phyloP scores from a whole-genome alignment of 2,113 vertebrate genomes.

The Dunckerocampus dactyliophorus region DNA sequence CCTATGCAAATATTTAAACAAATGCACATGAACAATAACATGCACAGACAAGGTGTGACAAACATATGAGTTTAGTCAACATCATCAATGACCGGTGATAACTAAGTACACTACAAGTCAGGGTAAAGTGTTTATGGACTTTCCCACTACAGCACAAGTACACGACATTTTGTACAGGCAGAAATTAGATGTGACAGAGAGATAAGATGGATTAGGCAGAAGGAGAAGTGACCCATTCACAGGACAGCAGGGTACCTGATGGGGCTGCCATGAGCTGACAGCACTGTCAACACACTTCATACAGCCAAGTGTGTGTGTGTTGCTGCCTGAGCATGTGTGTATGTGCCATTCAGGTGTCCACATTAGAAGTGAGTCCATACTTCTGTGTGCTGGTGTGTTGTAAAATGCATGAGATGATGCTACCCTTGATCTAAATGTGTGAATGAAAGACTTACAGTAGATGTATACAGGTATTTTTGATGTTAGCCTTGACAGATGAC shows the following conservation, averaged over 20 bases:
- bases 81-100: not conserved
- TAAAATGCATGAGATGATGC: not conserved
- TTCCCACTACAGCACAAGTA: not conserved
- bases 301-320: slow-evolving; percentile 16
- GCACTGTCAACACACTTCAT: slow-evolving; percentile 50
- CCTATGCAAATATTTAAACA: no score
- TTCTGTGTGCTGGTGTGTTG: slow-evolving; percentile 4
- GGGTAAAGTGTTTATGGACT: not conserved
- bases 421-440: slow-evolving; percentile 14
- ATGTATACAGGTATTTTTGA: not conserved
- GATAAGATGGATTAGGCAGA: slow-evolving; percentile 44
- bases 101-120: not conserved
- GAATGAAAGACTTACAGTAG: slow-evolving; percentile 3
- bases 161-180: slow-evolving; percentile 14
- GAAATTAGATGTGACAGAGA: slow-evolving; percentile 37
- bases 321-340: slow-evolving; percentile 15
- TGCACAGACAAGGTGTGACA: no score
- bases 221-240: slow-evolving; percentile 60
- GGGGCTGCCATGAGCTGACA: slow-evolving; percentile 51
- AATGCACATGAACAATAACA: no score
- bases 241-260: slow-evolving; percentile 58
- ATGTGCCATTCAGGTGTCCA: slow-evolving; percentile 4
- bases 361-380: slow-evolving; percentile 6
- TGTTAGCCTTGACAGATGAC: no score
- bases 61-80: not conserved